These are phyloP conservation scores for Craseonycteris thonglongyai DNA, from an alignment of 2,113 vertebrate genomes.

Conservation along the genomic window DNA sequence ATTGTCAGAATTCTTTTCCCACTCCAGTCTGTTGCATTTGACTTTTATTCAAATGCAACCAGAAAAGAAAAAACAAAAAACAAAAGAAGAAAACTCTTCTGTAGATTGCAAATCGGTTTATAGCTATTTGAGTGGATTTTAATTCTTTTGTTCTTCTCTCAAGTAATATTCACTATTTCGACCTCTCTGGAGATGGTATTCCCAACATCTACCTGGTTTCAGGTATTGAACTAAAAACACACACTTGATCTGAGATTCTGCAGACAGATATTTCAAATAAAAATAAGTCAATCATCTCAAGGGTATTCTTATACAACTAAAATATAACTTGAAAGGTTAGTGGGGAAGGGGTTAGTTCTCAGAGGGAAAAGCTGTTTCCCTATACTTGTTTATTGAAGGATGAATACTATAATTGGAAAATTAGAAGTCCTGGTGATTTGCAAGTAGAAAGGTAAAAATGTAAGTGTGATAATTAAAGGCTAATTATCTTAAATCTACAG, in stretches of 20 bases:
- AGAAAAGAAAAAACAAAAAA: conserved; percentile 1
- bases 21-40: conserved; percentile 6
- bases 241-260: conserved; percentile 40
- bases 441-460: conserved; percentile 75
- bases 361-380: conserved; percentile 44
- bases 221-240: neutral
- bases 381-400: conserved; percentile 57
- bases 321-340: conserved; percentile 57
- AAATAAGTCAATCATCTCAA: conserved; percentile 44
- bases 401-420: conserved; percentile 72
- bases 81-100: conserved; percentile 17
- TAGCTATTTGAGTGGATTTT: conserved; percentile 38
- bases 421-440: conserved; percentile 69
- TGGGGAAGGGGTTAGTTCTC: conserved; percentile 57
- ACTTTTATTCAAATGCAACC: conserved; percentile 7
- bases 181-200: conserved; percentile 6
- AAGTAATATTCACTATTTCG: conserved; percentile 17
- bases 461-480: conserved; percentile 75
- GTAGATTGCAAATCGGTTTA: conserved; percentile 40
- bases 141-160: conserved; percentile 20
- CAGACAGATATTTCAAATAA: conserved; percentile 48
- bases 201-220: neutral
- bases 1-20: neutral
- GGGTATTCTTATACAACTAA: conserved; percentile 41
- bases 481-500: conserved; percentile 77